Conservation (phyloP, 1,140 invertebrate genomes). For the Vanessa atalanta region DNA sequence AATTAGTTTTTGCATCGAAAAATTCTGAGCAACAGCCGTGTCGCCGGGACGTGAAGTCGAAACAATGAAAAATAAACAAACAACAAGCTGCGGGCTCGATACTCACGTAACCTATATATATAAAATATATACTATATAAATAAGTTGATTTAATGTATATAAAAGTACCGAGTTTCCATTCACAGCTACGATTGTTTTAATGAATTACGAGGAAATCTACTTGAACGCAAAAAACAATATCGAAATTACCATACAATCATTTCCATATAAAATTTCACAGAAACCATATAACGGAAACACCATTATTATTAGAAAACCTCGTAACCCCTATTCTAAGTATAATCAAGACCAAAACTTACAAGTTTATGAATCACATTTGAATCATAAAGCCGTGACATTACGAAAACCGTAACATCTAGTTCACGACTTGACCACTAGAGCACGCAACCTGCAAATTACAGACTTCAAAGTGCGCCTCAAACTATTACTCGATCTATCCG, state of each 20-base stretch:
- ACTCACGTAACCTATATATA: too few species aligned
- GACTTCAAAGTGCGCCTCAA: constrained; percentile 18
- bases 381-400: constrained; percentile 49
- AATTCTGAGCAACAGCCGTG: too few species aligned
- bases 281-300: constrained; percentile 1
- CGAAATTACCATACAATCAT: not conserved
- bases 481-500: not conserved
- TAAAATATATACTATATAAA: too few species aligned
- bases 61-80: too few species aligned
- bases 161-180: too few species aligned
- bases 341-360: constrained; percentile 4
- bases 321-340: constrained; percentile 7
- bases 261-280: not conserved
- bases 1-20: too few species aligned
- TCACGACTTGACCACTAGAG: constrained; percentile 26
- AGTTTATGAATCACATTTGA: constrained; percentile 42
- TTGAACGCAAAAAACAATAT: not conserved
- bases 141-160: too few species aligned
- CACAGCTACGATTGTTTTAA: too few species aligned
- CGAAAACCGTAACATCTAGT: constrained; percentile 43
- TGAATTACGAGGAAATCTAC: too few species aligned
- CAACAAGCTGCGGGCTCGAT: too few species aligned
- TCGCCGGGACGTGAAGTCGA: too few species aligned
- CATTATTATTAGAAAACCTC: not conserved
- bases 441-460: constrained; percentile 51